Evolutionary conservation across 2,113 vertebrate genomes (phyloP), one percentile per base, ranked within the genome.

Genomic region (Engystomops pustulosus): DNA sequence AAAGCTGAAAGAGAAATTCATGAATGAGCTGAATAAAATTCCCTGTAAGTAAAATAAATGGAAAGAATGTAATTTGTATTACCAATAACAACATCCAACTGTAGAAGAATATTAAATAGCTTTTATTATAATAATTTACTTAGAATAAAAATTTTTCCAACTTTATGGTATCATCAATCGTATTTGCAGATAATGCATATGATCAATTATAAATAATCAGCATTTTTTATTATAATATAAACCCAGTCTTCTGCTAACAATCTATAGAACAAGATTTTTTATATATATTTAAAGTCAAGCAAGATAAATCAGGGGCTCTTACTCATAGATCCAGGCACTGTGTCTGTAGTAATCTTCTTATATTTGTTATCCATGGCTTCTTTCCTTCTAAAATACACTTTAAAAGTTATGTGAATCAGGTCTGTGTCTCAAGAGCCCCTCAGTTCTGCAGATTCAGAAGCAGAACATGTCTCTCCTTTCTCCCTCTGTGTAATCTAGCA

Each of bases 21-120:
- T 99, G 98, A 99, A 98, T 44, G 96, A 98, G 88, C 92, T 99
- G 85, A 96, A 97, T 91, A 99, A 97, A 95, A 99, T 99, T 90
- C 98, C 97, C 91, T 0, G 98, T 99, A 88, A 99, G 98, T 98
- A 89, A 83, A 70, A n/a, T 17, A 41, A 70, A 58, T 34, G 44
- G 38, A 18, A 68, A 53, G 9, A 17, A 41, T 70, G 38, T 23
- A n/a, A 12, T 11, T 68, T 79, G 32, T 30, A 76, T 76, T 12
- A 15, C 32, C 58, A 70, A 70, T 85, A 51, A 62, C 23, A 55
- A 69, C 18, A 78, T 78, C 69, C 38, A 41, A 41, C 11, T 17
- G 36, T 69, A 53, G 6, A 58, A 78, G 38, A 32, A 20, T 8
- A 78, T 45, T 78, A 12, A 68, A 72, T 62, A 49, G 51, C 68